Evolutionary conservation across 2,888 invertebrate species (phyloP).

Genomic region (Acheta domesticus): DNA sequence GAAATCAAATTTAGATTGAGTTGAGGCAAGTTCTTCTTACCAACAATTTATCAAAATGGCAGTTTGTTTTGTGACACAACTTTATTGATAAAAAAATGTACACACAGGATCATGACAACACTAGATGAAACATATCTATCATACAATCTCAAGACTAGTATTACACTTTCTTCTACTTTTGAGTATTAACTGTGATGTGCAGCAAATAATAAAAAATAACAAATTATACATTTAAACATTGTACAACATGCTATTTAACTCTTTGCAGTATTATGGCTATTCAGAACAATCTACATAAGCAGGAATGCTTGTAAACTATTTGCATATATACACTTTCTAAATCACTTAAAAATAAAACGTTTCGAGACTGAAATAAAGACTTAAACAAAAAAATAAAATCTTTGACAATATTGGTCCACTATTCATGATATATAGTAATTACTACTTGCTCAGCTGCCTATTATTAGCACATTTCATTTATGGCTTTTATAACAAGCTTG

Average conservation of each 20-base stretch:
- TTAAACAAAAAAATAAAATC: neutral
- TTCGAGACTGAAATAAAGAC: neutral
- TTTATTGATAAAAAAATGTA: slow-evolving; percentile 11
- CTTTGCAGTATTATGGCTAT: neutral
- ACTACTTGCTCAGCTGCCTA: neutral
- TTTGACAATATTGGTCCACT: neutral
- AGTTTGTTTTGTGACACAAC: neutral
- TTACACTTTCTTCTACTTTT: neutral
- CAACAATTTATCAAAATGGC: no score
- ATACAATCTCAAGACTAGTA: neutral
- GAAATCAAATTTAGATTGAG: no score
- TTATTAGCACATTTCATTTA: no score
- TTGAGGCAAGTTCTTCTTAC: no score
- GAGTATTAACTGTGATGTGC: slow-evolving; percentile 1
- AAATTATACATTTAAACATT: neutral
- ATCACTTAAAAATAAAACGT: neutral
- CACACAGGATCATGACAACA: neutral
- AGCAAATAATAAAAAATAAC: neutral
- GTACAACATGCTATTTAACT: neutral
- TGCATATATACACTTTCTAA: slow-evolving; percentile 1
- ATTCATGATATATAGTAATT: neutral
- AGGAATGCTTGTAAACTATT: neutral
- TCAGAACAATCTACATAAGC: neutral
- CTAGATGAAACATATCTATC: neutral
- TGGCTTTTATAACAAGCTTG: no score